Conservation (phyloP, 2,797 vertebrate species). For the Streptopelia turtur region DNA sequence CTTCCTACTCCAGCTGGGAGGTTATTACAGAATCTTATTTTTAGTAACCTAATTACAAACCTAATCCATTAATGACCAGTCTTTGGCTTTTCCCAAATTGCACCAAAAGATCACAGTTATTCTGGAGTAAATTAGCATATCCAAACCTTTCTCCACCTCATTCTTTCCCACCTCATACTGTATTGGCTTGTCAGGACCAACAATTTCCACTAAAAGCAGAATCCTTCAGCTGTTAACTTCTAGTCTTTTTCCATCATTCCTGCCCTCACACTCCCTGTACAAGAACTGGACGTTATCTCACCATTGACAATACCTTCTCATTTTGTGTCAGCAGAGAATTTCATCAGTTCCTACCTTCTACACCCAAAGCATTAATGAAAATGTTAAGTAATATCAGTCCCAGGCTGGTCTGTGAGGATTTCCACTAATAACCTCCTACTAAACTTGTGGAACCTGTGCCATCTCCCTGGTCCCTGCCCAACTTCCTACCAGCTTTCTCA, state of each 20-base stretch:
- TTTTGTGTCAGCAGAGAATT: slow-evolving; percentile 11
- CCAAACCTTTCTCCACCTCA: neutral
- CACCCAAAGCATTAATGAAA: slow-evolving; percentile 16
- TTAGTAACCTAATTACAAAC: neutral
- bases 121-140: neutral
- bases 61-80: slow-evolving; percentile 9
- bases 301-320: neutral
- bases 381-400: slow-evolving; percentile 15
- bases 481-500: neutral
- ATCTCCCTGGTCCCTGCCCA: slow-evolving; percentile 3
- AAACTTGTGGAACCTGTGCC: slow-evolving; percentile 46
- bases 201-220: neutral
- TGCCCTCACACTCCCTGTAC: neutral
- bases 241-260: neutral
- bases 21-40: neutral
- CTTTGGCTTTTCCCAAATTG: neutral
- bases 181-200: neutral
- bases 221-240: neutral
- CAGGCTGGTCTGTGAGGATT: neutral
- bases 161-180: neutral
- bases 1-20: neutral
- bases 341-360: slow-evolving; percentile 25
- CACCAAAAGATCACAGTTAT: neutral
- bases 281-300: neutral
- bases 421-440: neutral